Percentiles rank a stretch among this genome's conserved stretches.
Evolutionary conservation across 2,888 invertebrate species (phyloP).

Genomic region (Harmothoe impar): DNA sequence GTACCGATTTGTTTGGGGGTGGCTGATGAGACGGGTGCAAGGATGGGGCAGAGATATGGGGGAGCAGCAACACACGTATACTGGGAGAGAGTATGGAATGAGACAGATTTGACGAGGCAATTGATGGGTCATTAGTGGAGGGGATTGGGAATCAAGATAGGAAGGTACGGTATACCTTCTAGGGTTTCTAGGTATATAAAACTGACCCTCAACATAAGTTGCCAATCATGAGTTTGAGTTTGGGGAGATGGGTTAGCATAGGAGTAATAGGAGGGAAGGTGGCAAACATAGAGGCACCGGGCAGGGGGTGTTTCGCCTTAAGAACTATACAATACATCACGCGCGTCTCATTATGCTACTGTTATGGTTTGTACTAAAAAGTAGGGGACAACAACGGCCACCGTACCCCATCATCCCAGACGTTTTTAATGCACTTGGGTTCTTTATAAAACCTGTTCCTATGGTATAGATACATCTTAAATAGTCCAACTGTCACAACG

Average conservation of each 20-base stretch:
- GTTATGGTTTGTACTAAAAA: neutral
- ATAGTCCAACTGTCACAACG: neutral
- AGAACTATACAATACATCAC: neutral
- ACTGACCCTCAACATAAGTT: too few relatives aligned
- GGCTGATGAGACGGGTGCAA: neutral
- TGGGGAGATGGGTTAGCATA: too few relatives aligned
- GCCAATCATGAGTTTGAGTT: too few relatives aligned
- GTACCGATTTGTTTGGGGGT: conserved; percentile 22
- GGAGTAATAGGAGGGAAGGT: neutral
- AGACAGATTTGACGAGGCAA: neutral
- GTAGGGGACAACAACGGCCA: neutral
- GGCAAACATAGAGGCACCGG: too few relatives aligned
- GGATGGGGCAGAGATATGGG: neutral
- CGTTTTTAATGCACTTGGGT: neutral
- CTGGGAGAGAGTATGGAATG: too few relatives aligned
- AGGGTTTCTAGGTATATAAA: too few relatives aligned
- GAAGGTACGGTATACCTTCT: too few relatives aligned
- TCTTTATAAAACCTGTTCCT: neutral
- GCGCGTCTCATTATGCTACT: neutral
- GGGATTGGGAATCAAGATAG: too few relatives aligned
- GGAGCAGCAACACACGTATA: neutral
- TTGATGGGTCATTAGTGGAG: neutral
- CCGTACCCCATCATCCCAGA: conserved; percentile 8
- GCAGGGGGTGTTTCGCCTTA: neutral
- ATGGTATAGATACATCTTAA: neutral